Evolutionary conservation across 2,797 vertebrate species (phyloP).

Genomic region (Hephaestus fuliginosus): DNA sequence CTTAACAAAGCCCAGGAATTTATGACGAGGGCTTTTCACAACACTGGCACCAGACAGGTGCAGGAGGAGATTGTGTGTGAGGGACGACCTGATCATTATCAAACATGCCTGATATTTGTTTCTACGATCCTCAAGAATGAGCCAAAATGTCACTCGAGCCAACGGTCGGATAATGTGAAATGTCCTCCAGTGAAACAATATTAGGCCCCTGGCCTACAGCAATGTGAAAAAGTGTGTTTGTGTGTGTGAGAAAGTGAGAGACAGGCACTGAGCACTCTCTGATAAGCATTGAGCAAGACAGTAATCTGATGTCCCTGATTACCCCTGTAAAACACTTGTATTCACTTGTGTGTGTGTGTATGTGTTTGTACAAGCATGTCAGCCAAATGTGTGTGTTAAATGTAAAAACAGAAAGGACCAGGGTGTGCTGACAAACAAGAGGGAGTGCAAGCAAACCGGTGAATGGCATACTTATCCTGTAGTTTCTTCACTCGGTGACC

Average conservation of each 20-base stretch:
- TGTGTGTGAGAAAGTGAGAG: constrained; percentile 11
- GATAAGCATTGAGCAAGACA: constrained; percentile 59
- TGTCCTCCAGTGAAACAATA: constrained; percentile 29
- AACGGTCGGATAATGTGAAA: constrained; percentile 35
- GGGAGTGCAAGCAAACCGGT: constrained; percentile 64
- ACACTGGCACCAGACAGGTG: constrained; percentile 74
- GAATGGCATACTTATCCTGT: constrained; percentile 67
- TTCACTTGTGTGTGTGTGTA: constrained; percentile 46
- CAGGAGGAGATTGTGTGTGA: constrained; percentile 39
- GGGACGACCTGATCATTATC: constrained; percentile 41
- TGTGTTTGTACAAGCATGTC: constrained; percentile 29
- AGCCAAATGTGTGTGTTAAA: constrained; percentile 52
- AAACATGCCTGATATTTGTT: constrained; percentile 27
- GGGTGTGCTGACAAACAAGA: constrained; percentile 64
- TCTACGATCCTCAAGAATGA: background rate
- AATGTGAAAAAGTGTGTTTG: constrained; percentile 27
- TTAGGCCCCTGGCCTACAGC: constrained; percentile 10
- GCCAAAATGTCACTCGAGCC: constrained; percentile 29
- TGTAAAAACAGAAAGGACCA: constrained; percentile 46
- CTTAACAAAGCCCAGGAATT: constrained; percentile 79
- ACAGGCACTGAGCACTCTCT: constrained; percentile 29
- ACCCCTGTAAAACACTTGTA: constrained; percentile 57
- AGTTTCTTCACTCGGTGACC: constrained; percentile 49
- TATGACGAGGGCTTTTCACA: constrained; percentile 72
- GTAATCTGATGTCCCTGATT: constrained; percentile 62